Evolutionary conservation across 2,113 vertebrate genomes (phyloP).

Genomic region (Orcinus orca): DNA sequence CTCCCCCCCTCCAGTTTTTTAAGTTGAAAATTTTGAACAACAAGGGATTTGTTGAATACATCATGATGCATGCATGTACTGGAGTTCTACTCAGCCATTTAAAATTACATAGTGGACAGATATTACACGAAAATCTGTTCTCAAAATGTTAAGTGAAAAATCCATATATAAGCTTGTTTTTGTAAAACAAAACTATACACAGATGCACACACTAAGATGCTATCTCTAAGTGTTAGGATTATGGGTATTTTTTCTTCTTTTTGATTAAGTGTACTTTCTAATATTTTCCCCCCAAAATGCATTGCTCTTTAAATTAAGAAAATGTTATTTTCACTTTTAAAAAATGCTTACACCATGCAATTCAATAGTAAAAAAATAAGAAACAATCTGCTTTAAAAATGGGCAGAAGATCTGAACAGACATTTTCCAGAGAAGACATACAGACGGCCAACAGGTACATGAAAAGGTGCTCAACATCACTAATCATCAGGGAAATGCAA

Average conservation of each 20-base stretch:
- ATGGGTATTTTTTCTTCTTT: background rate
- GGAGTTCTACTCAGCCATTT: background rate
- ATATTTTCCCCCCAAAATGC: background rate
- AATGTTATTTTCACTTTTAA: background rate
- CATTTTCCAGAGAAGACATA: background rate
- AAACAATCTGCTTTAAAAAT: background rate
- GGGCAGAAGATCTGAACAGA: background rate
- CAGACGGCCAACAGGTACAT: background rate
- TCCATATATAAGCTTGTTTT: background rate
- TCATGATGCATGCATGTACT: background rate
- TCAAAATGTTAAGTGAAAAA: background rate
- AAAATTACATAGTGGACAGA: background rate
- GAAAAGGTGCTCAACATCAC: background rate
- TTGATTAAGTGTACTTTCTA: constrained; percentile 1
- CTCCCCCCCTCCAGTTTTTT: background rate
- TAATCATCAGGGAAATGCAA: background rate
- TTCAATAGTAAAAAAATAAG: background rate
- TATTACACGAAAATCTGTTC: background rate
- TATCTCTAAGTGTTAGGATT: background rate
- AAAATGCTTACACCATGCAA: background rate
- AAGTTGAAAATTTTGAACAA: constrained; percentile 20
- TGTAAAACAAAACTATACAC: background rate
- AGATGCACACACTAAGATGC: background rate
- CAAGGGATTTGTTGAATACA: background rate
- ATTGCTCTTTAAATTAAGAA: background rate